A percentile compares a stretch with the other conserved stretches of the same genome.
Evolutionary conservation across 2,113 vertebrate species (phyloP).

Genomic region (Peromyscus californicus): DNA sequence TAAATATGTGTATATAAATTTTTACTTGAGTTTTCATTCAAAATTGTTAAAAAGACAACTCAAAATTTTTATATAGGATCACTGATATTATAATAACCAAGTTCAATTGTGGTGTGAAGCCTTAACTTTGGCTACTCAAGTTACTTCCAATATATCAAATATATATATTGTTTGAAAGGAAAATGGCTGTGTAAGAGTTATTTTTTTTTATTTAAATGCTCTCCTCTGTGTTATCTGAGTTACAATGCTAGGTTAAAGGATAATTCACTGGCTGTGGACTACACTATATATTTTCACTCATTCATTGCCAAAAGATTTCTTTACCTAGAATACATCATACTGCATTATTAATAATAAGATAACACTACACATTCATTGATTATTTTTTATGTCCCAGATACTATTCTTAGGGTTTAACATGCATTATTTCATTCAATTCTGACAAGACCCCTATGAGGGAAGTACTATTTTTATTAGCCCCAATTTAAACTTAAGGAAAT

Average conservation of each 20-base stretch:
- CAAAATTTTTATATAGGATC: not conserved
- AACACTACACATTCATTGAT: conserved; percentile 56
- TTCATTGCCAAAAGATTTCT: conserved; percentile 8
- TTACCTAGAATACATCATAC: conserved; percentile 23
- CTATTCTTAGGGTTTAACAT: conserved; percentile 51
- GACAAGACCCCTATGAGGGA: conserved; percentile 49
- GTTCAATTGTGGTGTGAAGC: not conserved
- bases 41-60: not conserved
- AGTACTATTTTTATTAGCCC: conserved; percentile 76
- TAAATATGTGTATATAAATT: not conserved
- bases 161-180: not conserved
- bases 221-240: not conserved
- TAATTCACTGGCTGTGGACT: conserved; percentile 5
- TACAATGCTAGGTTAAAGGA: not conserved
- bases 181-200: not conserved
- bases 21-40: conserved; percentile 17
- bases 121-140: not conserved
- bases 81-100: conserved; percentile 12
- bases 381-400: conserved; percentile 72
- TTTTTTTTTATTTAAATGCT: not conserved
- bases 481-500: conserved; percentile 73
- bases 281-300: not conserved
- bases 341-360: conserved; percentile 62
- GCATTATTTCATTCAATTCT: conserved; percentile 67
- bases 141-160: conserved; percentile 47